Conservation (phyloP, 1,140 invertebrate genomes). For the Aphidius gifuensis region DNA sequence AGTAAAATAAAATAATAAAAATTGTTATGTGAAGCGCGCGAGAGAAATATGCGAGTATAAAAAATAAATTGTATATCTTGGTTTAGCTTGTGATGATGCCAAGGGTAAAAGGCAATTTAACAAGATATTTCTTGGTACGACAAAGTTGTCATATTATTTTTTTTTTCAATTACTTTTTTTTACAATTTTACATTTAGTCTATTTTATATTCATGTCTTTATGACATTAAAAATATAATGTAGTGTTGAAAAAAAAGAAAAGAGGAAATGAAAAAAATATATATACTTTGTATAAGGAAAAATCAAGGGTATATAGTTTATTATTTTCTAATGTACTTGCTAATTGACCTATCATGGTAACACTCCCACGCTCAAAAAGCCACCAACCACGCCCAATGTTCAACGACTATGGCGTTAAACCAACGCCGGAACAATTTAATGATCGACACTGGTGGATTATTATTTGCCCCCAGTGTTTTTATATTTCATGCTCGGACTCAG, state of each 20-base stretch:
- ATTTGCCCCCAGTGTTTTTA: conserved; percentile 32
- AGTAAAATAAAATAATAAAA: conserved; percentile 14
- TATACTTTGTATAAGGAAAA: too few species aligned
- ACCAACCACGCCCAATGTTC: conserved; percentile 35
- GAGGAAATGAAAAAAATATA: too few species aligned
- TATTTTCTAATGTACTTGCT: conserved; percentile 54
- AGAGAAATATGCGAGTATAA: conserved; percentile 17
- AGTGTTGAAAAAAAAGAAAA: too few species aligned
- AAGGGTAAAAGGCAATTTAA: too few species aligned
- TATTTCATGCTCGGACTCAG: conserved; percentile 27
- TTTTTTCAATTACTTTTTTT: too few species aligned
- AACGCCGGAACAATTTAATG: conserved; percentile 55
- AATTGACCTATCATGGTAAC: conserved; percentile 49
- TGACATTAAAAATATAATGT: too few species aligned
- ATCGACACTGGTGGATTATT: conserved; percentile 42
- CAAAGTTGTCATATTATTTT: too few species aligned
- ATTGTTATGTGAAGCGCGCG: conserved; percentile 23
- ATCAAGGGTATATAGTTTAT: conserved; percentile 32
- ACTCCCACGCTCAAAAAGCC: conserved; percentile 32
- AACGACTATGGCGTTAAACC: conserved; percentile 28
- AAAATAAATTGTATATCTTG: conserved; percentile 6
- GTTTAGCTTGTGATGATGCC: too few species aligned
- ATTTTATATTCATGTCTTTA: too few species aligned
- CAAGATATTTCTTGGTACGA: too few species aligned
- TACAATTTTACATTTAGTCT: too few species aligned